A percentile compares a stretch with the other conserved stretches of the same genome.
Evolutionary conservation across 2,888 invertebrate genomes (phyloP).

Genomic region (Empis livida): DNA sequence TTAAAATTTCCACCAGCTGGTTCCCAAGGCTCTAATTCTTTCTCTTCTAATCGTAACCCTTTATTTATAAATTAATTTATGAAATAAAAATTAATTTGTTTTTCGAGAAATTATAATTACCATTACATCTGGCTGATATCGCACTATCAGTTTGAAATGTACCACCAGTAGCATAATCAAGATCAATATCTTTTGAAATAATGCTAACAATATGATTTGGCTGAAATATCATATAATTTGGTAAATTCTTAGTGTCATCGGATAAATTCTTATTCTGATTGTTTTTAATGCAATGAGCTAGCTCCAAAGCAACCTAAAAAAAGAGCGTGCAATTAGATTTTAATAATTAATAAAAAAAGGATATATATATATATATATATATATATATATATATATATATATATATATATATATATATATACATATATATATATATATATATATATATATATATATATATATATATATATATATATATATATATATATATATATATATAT

Average conservation of each 20-base stretch:
- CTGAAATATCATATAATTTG: slow-evolving; percentile 50
- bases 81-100: background rate
- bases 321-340: background rate
- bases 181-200: slow-evolving; percentile 69
- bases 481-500: too few species aligned
- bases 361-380: too few species aligned
- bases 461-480: too few species aligned
- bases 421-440: too few species aligned
- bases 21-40: slow-evolving; percentile 86
- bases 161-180: slow-evolving; percentile 79
- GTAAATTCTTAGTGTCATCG: slow-evolving; percentile 27
- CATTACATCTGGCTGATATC: slow-evolving; percentile 73
- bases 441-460: too few species aligned
- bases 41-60: slow-evolving; percentile 36
- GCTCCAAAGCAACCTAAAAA: slow-evolving; percentile 61
- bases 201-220: slow-evolving; percentile 73
- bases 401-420: too few species aligned
- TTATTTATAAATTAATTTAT: background rate
- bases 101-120: slow-evolving; percentile 31
- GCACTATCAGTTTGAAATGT: slow-evolving; percentile 80
- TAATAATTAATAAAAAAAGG: background rate
- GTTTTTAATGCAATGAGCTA: slow-evolving; percentile 55
- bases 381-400: too few species aligned
- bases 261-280: slow-evolving; percentile 22
- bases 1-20: slow-evolving; percentile 41